These are phyloP conservation scores for Ranitomeya variabilis DNA, from an alignment of 2,113 vertebrate species.

Conservation along the genomic window DNA sequence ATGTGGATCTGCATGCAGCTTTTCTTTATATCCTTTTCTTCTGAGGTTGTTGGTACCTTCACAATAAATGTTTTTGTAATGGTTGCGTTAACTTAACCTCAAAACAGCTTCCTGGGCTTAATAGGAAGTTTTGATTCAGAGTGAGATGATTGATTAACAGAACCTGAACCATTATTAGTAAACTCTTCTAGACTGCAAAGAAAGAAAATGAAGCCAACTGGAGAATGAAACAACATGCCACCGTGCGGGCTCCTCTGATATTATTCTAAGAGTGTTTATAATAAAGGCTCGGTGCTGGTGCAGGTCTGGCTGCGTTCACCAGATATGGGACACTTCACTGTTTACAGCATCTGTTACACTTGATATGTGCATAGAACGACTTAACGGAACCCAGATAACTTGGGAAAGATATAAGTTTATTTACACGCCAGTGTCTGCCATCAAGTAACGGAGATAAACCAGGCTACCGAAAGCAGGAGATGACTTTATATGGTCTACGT, in stretches of 20 bases:
- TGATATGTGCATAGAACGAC: conserved; percentile 35
- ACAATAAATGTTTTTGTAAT: conserved; percentile 20
- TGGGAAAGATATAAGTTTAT: background rate
- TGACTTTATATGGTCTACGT: conserved; percentile 51
- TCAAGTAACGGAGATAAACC: background rate
- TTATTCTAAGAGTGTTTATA: conserved; percentile 41
- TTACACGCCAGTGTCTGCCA: conserved; percentile 19
- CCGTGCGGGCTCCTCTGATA: background rate
- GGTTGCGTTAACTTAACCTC: background rate
- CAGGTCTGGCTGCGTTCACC: conserved; percentile 17
- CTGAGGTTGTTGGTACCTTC: background rate
- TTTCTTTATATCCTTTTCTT: background rate
- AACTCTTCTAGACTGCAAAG: conserved; percentile 3
- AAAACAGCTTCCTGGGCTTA: background rate
- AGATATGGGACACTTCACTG: conserved; percentile 42
- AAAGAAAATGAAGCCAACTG: background rate
- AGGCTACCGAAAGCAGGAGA: conserved; percentile 25
- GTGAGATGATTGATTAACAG: conserved; percentile 15
- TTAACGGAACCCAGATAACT: conserved; percentile 48
- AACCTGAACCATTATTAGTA: conserved; percentile 16
- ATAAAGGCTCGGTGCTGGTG: conserved; percentile 18
- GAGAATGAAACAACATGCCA: background rate
- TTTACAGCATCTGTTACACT: conserved; percentile 55
- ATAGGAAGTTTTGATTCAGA: conserved; percentile 9
- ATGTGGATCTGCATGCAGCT: background rate